A percentile compares a stretch with the other conserved stretches of the same genome.
Evolutionary conservation across 2,113 vertebrate genomes (phyloP).

Genomic region (Scatophagus argus): DNA sequence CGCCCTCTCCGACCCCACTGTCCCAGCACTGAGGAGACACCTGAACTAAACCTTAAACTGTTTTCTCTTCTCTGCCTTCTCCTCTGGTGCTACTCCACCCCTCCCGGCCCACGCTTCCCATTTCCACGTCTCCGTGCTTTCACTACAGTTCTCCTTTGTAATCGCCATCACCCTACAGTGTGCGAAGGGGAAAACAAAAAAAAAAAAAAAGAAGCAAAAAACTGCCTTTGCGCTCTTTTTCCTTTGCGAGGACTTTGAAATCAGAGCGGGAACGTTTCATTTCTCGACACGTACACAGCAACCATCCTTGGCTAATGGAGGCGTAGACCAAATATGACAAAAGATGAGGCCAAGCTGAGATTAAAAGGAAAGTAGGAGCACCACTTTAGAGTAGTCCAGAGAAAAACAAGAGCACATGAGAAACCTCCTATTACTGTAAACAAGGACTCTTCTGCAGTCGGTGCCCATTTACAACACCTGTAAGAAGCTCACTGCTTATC

Average conservation of each 20-base stretch:
- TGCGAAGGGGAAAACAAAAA: no score
- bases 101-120: constrained; percentile 9
- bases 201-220: constrained; percentile 43
- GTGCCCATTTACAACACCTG: constrained; percentile 48
- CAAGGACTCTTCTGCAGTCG: constrained; percentile 48
- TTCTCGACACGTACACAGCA: constrained; percentile 27
- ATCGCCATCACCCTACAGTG: constrained; percentile 55
- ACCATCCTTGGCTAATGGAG: constrained; percentile 33
- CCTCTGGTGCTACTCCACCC: constrained; percentile 59
- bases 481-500: constrained; percentile 68
- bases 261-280: constrained; percentile 26
- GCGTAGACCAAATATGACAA: constrained; percentile 42
- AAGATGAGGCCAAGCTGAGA: constrained; percentile 12
- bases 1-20: constrained; percentile 20
- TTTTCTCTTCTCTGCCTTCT: constrained; percentile 69
- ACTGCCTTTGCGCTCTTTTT: constrained; percentile 71
- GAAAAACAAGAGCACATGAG: constrained; percentile 69
- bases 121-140: constrained; percentile 28
- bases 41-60: constrained; percentile 57
- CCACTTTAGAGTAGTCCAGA: constrained; percentile 38
- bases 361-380: constrained; percentile 34
- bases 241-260: constrained; percentile 24
- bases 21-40: constrained; percentile 63
- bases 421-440: constrained; percentile 42
- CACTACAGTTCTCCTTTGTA: constrained; percentile 21